phyloP scores from a whole-genome alignment of 1,140 invertebrate species.

The Drosophila simulans region DNA sequence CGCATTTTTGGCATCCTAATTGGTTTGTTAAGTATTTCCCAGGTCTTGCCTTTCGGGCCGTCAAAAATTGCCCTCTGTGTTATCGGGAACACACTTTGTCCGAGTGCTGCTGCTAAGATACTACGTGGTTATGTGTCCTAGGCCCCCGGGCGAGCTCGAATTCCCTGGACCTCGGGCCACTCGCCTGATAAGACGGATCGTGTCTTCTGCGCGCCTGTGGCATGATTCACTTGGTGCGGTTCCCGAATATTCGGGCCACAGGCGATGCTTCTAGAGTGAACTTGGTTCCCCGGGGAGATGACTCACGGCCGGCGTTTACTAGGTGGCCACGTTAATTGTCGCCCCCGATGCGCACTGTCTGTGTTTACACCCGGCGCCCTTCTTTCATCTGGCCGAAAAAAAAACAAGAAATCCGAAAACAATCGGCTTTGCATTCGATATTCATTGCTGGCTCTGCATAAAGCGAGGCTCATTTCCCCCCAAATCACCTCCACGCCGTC shows the following conservation, averaged over 20 bases:
- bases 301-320: slow-evolving; percentile 45
- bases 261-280: slow-evolving; percentile 44
- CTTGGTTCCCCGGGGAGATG: slow-evolving; percentile 23
- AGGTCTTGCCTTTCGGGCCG: slow-evolving; percentile 27
- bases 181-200: slow-evolving; percentile 63
- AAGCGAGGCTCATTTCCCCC: slow-evolving; percentile 39
- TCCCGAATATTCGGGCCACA: slow-evolving; percentile 38
- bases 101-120: slow-evolving; percentile 43
- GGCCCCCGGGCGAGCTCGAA: slow-evolving; percentile 49
- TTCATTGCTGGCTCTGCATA: slow-evolving; percentile 56
- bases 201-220: slow-evolving; percentile 47
- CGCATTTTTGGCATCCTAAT: slow-evolving; percentile 80
- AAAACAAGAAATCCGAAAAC: slow-evolving; percentile 27
- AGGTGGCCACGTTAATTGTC: slow-evolving; percentile 71
- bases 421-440: slow-evolving; percentile 23
- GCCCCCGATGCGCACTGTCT: slow-evolving; percentile 35
- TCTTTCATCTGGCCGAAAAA: slow-evolving; percentile 69
- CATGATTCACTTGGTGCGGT: slow-evolving; percentile 62
- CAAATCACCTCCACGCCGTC: slow-evolving; percentile 6
- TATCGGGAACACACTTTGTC: slow-evolving; percentile 77
- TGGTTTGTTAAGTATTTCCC: slow-evolving; percentile 80
- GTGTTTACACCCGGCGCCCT: slow-evolving; percentile 55
- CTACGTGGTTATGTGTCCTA: slow-evolving; percentile 40
- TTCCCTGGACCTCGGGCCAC: slow-evolving; percentile 16
- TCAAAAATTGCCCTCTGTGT: slow-evolving; percentile 61